Conservation (phyloP, 2,888 invertebrate species). For the Heliothis peltigera region DNA sequence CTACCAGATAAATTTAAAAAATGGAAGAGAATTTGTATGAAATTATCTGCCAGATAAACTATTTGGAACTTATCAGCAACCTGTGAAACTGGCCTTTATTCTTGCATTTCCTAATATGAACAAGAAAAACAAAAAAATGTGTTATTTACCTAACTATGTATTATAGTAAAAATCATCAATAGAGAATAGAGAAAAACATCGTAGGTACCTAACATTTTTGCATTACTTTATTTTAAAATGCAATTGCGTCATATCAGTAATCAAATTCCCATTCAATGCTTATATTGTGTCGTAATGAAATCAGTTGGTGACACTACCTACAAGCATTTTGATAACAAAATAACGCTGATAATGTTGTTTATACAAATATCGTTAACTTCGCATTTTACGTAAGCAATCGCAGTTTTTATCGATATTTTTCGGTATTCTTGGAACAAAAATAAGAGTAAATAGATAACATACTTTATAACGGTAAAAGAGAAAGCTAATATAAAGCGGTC, state of each 20-base stretch:
- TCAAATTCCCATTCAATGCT: constrained; percentile 24
- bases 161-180: too few species aligned
- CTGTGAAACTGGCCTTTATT: too few species aligned
- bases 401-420: constrained; percentile 5
- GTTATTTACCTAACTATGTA: too few species aligned
- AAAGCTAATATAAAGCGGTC: constrained; percentile 11
- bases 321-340: constrained; percentile 35
- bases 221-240: constrained; percentile 7
- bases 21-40: too few species aligned
- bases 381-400: not conserved
- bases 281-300: constrained; percentile 16
- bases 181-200: not conserved
- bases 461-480: not conserved
- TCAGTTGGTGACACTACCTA: constrained; percentile 6
- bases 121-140: too few species aligned
- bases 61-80: too few species aligned
- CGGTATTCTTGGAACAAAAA: constrained; percentile 18
- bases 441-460: constrained; percentile 25
- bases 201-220: not conserved
- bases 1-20: too few species aligned
- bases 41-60: too few species aligned
- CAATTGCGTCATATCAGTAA: constrained; percentile 14
- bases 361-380: constrained; percentile 26
- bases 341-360: constrained; percentile 18
- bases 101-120: too few species aligned